Evolutionary conservation across 2,888 invertebrate genomes (phyloP).

Genomic region (Hydroisotoma schaefferi): DNA sequence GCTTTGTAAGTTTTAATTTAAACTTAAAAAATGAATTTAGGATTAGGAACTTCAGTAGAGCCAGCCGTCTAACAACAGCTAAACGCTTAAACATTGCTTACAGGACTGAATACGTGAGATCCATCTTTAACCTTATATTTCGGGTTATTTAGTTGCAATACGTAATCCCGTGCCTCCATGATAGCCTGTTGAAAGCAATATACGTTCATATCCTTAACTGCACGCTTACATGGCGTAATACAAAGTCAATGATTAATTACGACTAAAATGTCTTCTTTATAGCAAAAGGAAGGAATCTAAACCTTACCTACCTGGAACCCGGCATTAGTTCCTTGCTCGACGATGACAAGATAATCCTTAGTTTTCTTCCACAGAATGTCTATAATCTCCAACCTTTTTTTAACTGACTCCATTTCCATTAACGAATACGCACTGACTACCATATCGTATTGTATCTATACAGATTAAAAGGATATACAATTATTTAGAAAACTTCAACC

Average conservation of each 20-base stretch:
- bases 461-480: not conserved
- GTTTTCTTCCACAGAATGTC: constrained; percentile 84
- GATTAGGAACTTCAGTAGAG: not conserved
- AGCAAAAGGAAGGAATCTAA: not conserved
- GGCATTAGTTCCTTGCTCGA: constrained; percentile 77
- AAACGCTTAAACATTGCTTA: constrained; percentile 55
- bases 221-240: too few species aligned
- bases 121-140: constrained; percentile 41
- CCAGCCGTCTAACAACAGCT: not conserved
- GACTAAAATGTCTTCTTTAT: not conserved
- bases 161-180: constrained; percentile 77
- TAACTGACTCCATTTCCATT: constrained; percentile 69
- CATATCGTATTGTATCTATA: constrained; percentile 68
- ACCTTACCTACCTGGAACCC: constrained; percentile 65
- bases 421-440: constrained; percentile 76
- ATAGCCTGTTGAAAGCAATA: constrained; percentile 55
- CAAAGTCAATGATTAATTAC: constrained; percentile 1
- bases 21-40: not conserved
- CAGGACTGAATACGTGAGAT: constrained; percentile 71
- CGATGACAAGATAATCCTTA: constrained; percentile 71
- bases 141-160: constrained; percentile 58
- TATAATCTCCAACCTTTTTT: constrained; percentile 65
- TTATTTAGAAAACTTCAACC: not conserved
- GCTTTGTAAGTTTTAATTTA: constrained; percentile 10
- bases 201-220: not conserved